Evolutionary conservation across 2,888 invertebrate genomes (phyloP).

Genomic region (Tiliacea aurago): DNA sequence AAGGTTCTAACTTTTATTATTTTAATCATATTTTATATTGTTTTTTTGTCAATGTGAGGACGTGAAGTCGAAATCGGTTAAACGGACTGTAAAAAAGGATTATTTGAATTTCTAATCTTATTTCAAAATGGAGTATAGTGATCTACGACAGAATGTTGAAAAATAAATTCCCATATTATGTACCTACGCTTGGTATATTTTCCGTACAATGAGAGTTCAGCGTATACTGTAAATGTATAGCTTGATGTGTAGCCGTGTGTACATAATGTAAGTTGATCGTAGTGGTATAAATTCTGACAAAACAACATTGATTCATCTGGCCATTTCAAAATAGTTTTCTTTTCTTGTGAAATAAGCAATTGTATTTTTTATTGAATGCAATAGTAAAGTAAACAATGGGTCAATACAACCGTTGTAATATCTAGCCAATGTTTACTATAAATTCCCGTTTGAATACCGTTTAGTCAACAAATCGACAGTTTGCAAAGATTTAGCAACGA

Average conservation of each 20-base stretch:
- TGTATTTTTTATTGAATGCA: constrained; percentile 12
- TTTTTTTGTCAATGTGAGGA: too few species aligned
- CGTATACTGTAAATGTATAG: too few species aligned
- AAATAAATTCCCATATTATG: not conserved
- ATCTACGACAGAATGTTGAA: not conserved
- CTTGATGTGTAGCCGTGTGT: too few species aligned
- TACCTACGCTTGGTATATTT: not conserved
- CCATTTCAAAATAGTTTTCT: constrained; percentile 10
- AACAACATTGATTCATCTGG: not conserved
- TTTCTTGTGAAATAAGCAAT: not conserved
- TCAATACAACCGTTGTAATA: constrained; percentile 13
- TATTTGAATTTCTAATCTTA: too few species aligned
- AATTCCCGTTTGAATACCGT: constrained; percentile 12
- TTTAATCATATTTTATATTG: too few species aligned
- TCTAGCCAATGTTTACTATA: constrained; percentile 8
- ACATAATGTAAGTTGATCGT: not conserved
- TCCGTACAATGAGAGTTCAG: too few species aligned
- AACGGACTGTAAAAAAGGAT: too few species aligned
- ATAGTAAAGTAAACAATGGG: constrained; percentile 16
- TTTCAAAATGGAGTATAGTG: too few species aligned
- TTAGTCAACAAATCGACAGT: constrained; percentile 12
- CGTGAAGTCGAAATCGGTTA: too few species aligned
- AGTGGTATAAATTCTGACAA: not conserved
- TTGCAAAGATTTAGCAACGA: constrained; percentile 16
- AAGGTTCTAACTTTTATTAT: too few species aligned